These are phyloP conservation scores for Zaprionus nigranus DNA, from an alignment of 1,140 invertebrate species.

Conservation along the genomic window DNA sequence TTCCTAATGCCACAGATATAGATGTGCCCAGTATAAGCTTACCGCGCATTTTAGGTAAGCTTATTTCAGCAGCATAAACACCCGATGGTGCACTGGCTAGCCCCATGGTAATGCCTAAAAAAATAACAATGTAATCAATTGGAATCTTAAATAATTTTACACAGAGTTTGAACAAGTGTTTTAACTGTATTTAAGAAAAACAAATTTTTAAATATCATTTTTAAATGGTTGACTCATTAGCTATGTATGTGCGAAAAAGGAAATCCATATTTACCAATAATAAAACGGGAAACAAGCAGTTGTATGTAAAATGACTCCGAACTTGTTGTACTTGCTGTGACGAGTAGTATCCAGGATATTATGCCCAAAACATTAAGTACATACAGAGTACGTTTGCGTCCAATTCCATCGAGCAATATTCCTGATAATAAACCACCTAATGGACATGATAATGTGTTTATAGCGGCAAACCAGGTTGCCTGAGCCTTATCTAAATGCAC, in stretches of 20 bases:
- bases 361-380: slow-evolving; percentile 71
- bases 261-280: slow-evolving; percentile 62
- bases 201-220: no score
- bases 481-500: slow-evolving; percentile 58
- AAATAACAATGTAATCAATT: neutral
- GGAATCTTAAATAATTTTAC: neutral
- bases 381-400: slow-evolving; percentile 72
- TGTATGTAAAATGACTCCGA: slow-evolving; percentile 56
- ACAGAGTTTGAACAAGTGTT: neutral
- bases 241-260: no score
- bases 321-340: slow-evolving; percentile 49
- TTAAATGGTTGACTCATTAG: no score
- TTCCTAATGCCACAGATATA: slow-evolving; percentile 86
- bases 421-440: slow-evolving; percentile 74
- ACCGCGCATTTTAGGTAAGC: slow-evolving; percentile 86
- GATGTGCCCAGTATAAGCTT: slow-evolving; percentile 87
- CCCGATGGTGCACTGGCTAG: slow-evolving; percentile 87
- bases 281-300: slow-evolving; percentile 66
- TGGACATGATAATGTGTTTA: slow-evolving; percentile 75
- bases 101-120: slow-evolving; percentile 86
- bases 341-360: slow-evolving; percentile 70
- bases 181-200: no score
- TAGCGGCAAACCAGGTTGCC: slow-evolving; percentile 78
- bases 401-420: slow-evolving; percentile 70
- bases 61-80: slow-evolving; percentile 88